Evolutionary conservation across 2,888 invertebrate species (phyloP).

Genomic region (Sarcophaga rosellei): DNA sequence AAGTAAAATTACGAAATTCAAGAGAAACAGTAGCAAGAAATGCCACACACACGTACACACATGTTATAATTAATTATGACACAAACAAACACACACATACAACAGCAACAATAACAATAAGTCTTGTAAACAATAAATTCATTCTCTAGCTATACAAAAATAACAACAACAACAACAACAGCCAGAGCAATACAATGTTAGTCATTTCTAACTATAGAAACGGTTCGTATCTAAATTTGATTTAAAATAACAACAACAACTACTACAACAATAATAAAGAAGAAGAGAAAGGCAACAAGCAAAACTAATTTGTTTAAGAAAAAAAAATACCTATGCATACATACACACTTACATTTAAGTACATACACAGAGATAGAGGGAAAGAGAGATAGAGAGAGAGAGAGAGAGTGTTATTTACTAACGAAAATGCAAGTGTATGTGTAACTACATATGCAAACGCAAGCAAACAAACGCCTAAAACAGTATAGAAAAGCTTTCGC

Average conservation of each 20-base stretch:
- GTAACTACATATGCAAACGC: neutral
- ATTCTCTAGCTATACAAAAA: neutral
- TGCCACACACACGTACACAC: neutral
- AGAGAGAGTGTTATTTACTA: neutral
- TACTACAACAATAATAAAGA: neutral
- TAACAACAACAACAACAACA: neutral
- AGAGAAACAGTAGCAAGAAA: neutral
- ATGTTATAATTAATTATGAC: constrained; percentile 25
- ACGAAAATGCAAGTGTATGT: neutral
- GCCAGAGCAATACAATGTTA: constrained; percentile 3
- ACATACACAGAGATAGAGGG: no score
- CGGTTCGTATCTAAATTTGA: constrained; percentile 43
- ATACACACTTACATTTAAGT: neutral
- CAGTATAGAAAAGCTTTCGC: constrained; percentile 32
- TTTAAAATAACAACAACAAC: constrained; percentile 9
- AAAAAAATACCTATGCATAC: neutral
- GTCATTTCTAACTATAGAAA: constrained; percentile 35
- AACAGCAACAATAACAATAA: neutral
- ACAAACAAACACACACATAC: neutral
- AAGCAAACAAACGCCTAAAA: neutral
- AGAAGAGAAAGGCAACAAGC: neutral
- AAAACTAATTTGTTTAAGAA: constrained; percentile 1
- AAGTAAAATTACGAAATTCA: constrained; percentile 6
- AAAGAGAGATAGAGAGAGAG: neutral
- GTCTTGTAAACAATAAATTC: neutral